Evolutionary conservation across 2,888 invertebrate genomes (phyloP), one percentile per base, ranked within the genome.

Genomic region (Synanthedon myopaeformis): DNA sequence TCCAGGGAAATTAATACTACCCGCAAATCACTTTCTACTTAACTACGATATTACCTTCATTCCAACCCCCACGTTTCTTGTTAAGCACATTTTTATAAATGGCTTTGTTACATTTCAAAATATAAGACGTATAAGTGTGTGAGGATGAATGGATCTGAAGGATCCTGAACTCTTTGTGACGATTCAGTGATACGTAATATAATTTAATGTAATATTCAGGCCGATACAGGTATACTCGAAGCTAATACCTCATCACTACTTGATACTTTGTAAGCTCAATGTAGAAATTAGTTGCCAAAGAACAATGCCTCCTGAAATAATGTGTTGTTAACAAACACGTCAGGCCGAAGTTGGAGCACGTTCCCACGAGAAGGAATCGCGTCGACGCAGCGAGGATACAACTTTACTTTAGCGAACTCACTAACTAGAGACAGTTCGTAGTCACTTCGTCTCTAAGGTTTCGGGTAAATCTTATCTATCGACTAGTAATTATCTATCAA

Each of bases 381-480:
- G 63, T 62, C 59, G 56, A 53, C 54, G 54, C 56, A 56, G 52
- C 59, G 53, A 57, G 49, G 52, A 54, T 53, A 23, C 55, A 54
- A 57, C 55, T 59, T 61, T 61, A 12, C 45, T 45, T 49, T 17
- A 58, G 62, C 63, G 60, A 74, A 74, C 70, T 72, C 58, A 28
- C 67, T 72, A 74, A 74, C 72, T 71, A 76, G 70, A 76, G 70
- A 71, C 65, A 67, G 59, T 14, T 45, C n/a, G 13, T 14, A 13
- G 45, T 45, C 12, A 14, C 12, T 45, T 45, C 45, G 8, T 10
- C 35, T 10, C 35, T 35, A 35, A 35, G 35, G 35, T 35, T 35
- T 35, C 8, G 35, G 10, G 10, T 35, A 35, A 35, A 35, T 35
- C 35, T 35, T 35, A 35, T 35, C 3, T 8, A 35, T 10, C 35